Percentiles rank a stretch among this genome's conserved stretches.
Evolutionary conservation across 2,888 invertebrate genomes (phyloP).

Genomic region (Amphiduros pacificus): DNA sequence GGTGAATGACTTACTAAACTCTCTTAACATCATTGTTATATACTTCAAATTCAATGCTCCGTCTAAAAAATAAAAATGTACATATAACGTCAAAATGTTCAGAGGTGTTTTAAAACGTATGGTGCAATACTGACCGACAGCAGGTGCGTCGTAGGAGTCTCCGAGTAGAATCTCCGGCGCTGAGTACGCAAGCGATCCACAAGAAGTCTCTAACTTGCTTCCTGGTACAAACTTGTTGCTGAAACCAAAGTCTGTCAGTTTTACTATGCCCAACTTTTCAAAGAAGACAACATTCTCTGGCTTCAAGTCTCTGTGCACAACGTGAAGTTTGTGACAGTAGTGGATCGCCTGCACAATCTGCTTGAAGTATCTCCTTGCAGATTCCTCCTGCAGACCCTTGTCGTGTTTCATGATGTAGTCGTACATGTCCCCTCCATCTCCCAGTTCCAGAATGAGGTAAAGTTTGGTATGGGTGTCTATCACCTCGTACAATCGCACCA

Average conservation of each 20-base stretch:
- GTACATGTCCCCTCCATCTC: conserved; percentile 97
- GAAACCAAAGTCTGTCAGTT: conserved; percentile 95
- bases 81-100: too few relatives aligned
- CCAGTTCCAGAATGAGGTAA: conserved; percentile 88
- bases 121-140: conserved; percentile 74
- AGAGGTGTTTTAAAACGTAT: too few relatives aligned
- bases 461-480: conserved; percentile 97
- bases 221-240: conserved; percentile 89
- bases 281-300: conserved; percentile 99
- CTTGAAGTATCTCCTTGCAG: conserved; percentile 80
- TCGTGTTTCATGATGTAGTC: conserved; percentile 98
- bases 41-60: too few relatives aligned
- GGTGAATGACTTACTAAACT: too few relatives aligned
- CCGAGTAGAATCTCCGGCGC: conserved; percentile 98
- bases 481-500: conserved; percentile 96
- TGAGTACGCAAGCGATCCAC: conserved; percentile 97
- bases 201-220: conserved; percentile 94
- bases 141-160: conserved; percentile 97
- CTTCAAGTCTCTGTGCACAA: conserved; percentile 90
- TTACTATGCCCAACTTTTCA: conserved; percentile 93
- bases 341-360: conserved; percentile 97
- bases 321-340: conserved; percentile 90
- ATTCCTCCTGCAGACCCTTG: conserved; percentile 69
- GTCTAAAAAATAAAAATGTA: too few relatives aligned
- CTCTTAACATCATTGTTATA: too few relatives aligned